phyloP scores from a whole-genome alignment of 2,888 invertebrate genomes.

The Micoletzkya japonica region DNA sequence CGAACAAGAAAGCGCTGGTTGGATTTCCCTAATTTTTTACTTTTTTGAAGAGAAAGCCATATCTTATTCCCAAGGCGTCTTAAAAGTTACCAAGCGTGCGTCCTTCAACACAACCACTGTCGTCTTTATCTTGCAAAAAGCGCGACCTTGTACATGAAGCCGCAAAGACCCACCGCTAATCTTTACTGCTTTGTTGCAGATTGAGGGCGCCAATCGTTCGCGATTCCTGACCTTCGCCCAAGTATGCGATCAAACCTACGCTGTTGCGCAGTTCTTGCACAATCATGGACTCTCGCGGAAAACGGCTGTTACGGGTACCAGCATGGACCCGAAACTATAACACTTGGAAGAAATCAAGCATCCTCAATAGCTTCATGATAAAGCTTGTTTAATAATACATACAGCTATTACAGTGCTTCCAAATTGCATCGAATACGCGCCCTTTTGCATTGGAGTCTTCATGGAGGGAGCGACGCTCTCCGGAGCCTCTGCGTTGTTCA shows the following conservation, averaged over 20 bases:
- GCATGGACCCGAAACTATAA: too few relatives aligned
- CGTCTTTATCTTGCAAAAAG: too few relatives aligned
- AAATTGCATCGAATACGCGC: constrained; percentile 42
- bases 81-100: not conserved
- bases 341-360: too few relatives aligned
- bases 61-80: not conserved
- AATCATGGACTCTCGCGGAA: constrained; percentile 5
- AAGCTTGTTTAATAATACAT: too few relatives aligned
- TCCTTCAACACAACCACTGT: too few relatives aligned
- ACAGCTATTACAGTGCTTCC: constrained; percentile 34
- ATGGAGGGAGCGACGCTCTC: constrained; percentile 41
- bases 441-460: constrained; percentile 45
- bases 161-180: too few relatives aligned
- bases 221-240: constrained; percentile 19
- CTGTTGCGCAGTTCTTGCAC: constrained; percentile 20
- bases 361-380: too few relatives aligned
- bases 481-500: constrained; percentile 51
- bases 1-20: constrained; percentile 23
- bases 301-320: too few relatives aligned
- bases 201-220: constrained; percentile 4
- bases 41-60: not conserved
- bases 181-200: not conserved
- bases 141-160: too few relatives aligned
- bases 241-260: not conserved
- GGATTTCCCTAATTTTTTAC: not conserved